Evolutionary conservation across 2,888 invertebrate genomes (phyloP).

Genomic region (Heliconius sara): DNA sequence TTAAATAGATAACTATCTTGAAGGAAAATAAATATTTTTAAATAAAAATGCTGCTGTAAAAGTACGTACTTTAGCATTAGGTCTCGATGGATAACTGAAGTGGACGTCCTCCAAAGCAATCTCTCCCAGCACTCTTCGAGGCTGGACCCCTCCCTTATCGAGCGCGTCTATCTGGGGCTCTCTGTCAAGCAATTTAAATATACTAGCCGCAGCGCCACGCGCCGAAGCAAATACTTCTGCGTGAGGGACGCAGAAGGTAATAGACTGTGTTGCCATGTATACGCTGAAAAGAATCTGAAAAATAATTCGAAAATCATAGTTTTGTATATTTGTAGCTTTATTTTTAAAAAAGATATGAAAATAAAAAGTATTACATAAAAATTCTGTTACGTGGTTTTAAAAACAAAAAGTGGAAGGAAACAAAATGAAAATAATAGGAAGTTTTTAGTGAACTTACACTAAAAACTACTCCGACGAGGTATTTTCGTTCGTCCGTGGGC

Average conservation of each 20-base stretch:
- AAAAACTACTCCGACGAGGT: slow-evolving; percentile 87
- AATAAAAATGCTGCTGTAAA: background rate
- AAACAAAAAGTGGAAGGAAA: background rate
- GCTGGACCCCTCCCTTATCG: slow-evolving; percentile 84
- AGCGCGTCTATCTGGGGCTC: slow-evolving; percentile 88
- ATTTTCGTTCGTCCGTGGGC: slow-evolving; percentile 83
- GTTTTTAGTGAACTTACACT: slow-evolving; percentile 80
- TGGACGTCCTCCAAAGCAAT: slow-evolving; percentile 88
- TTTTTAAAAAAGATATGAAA: background rate
- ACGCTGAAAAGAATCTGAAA: slow-evolving; percentile 88
- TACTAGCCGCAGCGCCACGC: slow-evolving; percentile 88
- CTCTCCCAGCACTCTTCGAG: slow-evolving; percentile 85
- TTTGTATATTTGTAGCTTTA: background rate
- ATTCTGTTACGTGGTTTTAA: background rate
- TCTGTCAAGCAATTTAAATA: slow-evolving; percentile 89
- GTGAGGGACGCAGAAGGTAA: slow-evolving; percentile 90
- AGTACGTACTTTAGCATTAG: slow-evolving; percentile 85
- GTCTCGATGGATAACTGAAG: slow-evolving; percentile 91
- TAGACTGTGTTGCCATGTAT: slow-evolving; percentile 90
- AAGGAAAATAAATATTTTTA: background rate
- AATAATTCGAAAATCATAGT: background rate
- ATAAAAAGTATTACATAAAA: background rate
- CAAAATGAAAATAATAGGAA: background rate
- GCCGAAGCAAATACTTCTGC: slow-evolving; percentile 89
- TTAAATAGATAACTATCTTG: background rate